A percentile compares a stretch with the other conserved stretches of the same genome.
Evolutionary conservation across 2,797 vertebrate genomes (phyloP).

Genomic region (Micropoecilia bifurca): DNA sequence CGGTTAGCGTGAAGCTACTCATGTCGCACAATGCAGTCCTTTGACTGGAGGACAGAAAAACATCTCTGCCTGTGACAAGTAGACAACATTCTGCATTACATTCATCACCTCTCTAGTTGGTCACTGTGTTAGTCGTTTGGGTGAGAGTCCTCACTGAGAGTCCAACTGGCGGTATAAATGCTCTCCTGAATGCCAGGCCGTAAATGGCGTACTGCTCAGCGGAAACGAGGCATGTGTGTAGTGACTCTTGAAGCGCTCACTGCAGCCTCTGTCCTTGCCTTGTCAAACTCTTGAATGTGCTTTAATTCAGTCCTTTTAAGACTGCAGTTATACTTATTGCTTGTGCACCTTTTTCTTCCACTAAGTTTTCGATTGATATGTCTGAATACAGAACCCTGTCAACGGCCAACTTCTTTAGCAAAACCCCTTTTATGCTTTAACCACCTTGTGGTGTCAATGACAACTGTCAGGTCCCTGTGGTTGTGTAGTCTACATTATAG

Average conservation of each 20-base stretch:
- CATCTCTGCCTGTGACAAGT: too few relatives aligned
- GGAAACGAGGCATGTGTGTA: neutral
- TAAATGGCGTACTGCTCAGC: too few relatives aligned
- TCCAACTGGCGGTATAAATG: too few relatives aligned
- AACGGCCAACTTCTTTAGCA: neutral
- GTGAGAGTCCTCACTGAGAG: too few relatives aligned
- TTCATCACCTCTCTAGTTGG: too few relatives aligned
- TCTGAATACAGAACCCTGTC: neutral
- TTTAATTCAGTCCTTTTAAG: neutral
- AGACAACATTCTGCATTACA: too few relatives aligned
- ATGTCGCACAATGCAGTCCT: too few relatives aligned
- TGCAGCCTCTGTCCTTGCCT: neutral
- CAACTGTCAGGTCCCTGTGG: neutral
- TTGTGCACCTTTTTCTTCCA: neutral
- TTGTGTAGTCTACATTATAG: neutral
- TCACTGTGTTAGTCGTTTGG: too few relatives aligned
- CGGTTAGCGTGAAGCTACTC: too few relatives aligned
- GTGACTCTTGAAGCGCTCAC: neutral
- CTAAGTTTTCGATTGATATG: neutral
- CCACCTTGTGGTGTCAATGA: neutral
- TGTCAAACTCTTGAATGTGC: neutral
- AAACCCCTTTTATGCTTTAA: neutral
- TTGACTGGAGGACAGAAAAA: too few relatives aligned
- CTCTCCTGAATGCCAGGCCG: too few relatives aligned
- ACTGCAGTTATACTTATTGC: neutral